These are phyloP conservation scores for Halcyon badia DNA, from an alignment of 2,797 vertebrate genomes.

Conservation along the genomic window DNA sequence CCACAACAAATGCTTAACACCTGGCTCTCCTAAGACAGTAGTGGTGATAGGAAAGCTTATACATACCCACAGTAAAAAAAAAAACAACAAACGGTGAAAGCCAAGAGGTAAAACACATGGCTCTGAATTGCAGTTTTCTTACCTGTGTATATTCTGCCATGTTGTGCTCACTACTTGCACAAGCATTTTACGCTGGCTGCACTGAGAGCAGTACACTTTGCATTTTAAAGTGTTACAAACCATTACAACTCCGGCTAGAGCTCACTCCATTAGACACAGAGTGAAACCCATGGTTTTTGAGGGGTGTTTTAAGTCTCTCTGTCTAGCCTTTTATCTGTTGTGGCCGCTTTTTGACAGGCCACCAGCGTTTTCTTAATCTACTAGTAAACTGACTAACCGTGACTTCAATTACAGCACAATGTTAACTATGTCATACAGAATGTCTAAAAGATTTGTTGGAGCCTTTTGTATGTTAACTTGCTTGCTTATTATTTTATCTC, in stretches of 20 bases:
- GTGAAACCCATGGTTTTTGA: not conserved
- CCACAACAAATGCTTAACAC: not conserved
- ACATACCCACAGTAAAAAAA: not conserved
- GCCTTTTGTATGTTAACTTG: not conserved
- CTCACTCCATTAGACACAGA: not conserved
- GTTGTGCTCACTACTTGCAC: not conserved
- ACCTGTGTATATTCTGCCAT: not conserved
- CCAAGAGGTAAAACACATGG: not conserved
- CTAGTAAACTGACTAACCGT: not conserved
- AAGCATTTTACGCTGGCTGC: not conserved
- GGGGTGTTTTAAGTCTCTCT: not conserved
- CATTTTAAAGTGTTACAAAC: not conserved
- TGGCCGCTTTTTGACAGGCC: not conserved
- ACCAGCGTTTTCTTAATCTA: not conserved
- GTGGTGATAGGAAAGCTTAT: not conserved
- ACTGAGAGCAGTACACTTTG: not conserved
- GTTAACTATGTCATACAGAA: not conserved
- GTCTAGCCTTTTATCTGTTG: not conserved
- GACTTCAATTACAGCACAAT: not conserved
- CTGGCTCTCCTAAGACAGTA: not conserved
- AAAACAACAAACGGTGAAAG: not conserved
- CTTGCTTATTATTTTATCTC: slow-evolving; percentile 50
- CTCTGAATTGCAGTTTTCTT: not conserved
- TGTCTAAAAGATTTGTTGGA: not conserved
- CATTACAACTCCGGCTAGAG: not conserved